phyloP scores from a whole-genome alignment of 2,113 vertebrate species.

The Oncorhynchus masou region DNA sequence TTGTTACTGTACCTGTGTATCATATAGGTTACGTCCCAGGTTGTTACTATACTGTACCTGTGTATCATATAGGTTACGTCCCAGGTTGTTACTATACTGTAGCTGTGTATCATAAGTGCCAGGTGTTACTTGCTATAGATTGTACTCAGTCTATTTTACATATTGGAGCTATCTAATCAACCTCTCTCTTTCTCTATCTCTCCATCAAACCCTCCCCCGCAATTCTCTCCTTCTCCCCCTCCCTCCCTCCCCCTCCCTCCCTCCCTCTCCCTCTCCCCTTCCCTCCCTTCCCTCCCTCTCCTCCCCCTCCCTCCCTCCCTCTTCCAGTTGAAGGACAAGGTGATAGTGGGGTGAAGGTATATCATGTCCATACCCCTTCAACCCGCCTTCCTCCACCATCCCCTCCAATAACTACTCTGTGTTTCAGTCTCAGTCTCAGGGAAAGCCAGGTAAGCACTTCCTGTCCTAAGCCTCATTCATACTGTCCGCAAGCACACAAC shows the following conservation, averaged over 20 bases:
- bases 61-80: no score
- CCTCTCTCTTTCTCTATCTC: neutral
- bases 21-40: no score
- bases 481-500: no score
- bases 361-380: conserved; percentile 73
- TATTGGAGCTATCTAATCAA: neutral
- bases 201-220: neutral
- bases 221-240: no score
- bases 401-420: no score
- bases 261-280: neutral
- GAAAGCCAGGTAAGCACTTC: conserved; percentile 42
- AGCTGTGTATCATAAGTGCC: no score
- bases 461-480: neutral
- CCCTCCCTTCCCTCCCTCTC: neutral
- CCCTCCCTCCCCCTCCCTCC: neutral
- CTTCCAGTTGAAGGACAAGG: conserved; percentile 15
- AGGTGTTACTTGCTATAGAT: no score
- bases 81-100: no score
- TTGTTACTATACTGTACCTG: no score
- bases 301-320: neutral
- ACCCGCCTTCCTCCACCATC: neutral
- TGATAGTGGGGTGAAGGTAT: conserved; percentile 53
- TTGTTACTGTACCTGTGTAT: no score
- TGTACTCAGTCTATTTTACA: no score
- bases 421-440: neutral